Base-by-base conservation (phyloP, 1,140 invertebrate genomes). In the Drosophila suzukii region DNA sequence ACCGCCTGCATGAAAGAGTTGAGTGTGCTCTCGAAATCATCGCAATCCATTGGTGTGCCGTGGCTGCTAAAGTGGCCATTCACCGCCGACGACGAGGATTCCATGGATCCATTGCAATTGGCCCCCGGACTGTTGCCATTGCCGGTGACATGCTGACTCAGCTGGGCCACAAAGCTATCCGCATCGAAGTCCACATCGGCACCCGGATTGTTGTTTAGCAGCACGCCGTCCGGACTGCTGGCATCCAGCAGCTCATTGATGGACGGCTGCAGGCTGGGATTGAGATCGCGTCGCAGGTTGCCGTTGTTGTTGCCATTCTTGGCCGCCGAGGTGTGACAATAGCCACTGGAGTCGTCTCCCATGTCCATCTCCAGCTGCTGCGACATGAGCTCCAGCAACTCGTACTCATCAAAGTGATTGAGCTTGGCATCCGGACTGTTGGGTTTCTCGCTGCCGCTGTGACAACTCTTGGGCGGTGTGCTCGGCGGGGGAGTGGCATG, bases 351-450 rank as follows among this genome's bases (percentile, higher is more conserved):
- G 32, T 92, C 91, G 24, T 92, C 91, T 24, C 90, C 81, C 61
- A 92, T 92, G 61, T 92, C 91, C 91, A 92, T 92, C 53, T 92
- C 91, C 55, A 92, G 73, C 53, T 92, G 91, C 61, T 92, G 91
- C 38, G 91, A 91, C 90, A 92, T 92, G 46, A 92, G 62, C 47
- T 92, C 91, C 39, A 92, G 70, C 56, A 92, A 55, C 55, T 92
- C 91, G 36, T 90, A 83, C 51, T 92, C 91, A 72, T 92, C 91
- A 30, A 91, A 92, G 57, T 91, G 91, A 75, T 92, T 89, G 10
- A 92, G 50, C 54, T 92, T 92, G 32, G 78, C 79, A 20, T 90
- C 79, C 30, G 81, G 78, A 54, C 70, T 78, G 12, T 59, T 67
- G 4, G 68, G 76, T 70, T 70, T 90, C 12, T 82, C 76, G 54